Conservation (phyloP, 2,113 vertebrate species). For the Gobio gobio region DNA sequence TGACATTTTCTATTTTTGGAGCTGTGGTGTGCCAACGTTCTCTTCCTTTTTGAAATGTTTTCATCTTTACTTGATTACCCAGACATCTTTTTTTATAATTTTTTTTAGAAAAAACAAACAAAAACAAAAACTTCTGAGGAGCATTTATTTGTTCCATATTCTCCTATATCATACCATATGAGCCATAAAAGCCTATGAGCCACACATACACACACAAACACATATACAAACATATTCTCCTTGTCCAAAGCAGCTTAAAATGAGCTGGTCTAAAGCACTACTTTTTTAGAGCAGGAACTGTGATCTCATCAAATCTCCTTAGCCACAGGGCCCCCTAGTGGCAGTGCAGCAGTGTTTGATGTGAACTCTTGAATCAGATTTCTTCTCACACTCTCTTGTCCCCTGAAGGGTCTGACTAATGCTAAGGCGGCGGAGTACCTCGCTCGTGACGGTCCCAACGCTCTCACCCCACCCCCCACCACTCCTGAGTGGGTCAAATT, state of each 20-base stretch:
- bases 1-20: no score
- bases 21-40: no score
- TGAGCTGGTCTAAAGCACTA: background rate
- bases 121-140: background rate
- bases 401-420: slow-evolving; percentile 85
- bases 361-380: background rate
- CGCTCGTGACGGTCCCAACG: slow-evolving; percentile 85
- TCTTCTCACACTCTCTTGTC: background rate
- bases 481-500: slow-evolving; percentile 95
- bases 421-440: slow-evolving; percentile 89
- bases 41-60: no score
- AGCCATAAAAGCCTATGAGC: background rate
- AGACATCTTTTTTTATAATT: no score
- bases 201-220: no score
- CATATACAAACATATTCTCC: background rate
- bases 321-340: background rate
- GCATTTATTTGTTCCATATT: background rate
- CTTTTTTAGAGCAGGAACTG: background rate
- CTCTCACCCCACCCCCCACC: slow-evolving; percentile 89
- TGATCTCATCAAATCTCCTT: background rate
- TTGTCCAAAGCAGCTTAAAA: background rate
- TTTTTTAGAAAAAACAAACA: no score
- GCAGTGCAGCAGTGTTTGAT: background rate
- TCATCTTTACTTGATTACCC: no score
- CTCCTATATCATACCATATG: background rate